Base-by-base conservation (phyloP, 2,888 invertebrate species). In the Dryocosmus kuriphilus region DNA sequence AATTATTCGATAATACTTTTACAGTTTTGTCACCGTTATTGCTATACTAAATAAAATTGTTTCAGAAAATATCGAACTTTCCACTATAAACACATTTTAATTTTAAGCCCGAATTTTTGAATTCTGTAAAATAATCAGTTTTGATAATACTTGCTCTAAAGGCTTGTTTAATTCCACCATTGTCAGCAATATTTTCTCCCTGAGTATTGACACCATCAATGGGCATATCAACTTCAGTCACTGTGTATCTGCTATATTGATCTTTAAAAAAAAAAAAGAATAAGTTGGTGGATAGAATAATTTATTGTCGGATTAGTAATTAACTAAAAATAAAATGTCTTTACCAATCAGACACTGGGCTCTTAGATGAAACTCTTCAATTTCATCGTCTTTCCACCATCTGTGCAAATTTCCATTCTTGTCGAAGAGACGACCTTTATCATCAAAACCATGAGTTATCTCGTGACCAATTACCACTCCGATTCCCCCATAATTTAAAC, bases 121-220 rank as follows among this genome's bases (percentile, higher is more conserved):
- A 35, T 9, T 35, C 9, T 35, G 1, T 7, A 35, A 35, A 35
- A 35, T 35, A 35, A 35, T 35, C 0, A 35, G 8, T 35, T 35
- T 8, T 35, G 8, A 35, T 35, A 1, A 55, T 24, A 79, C 85
- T 87, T 84, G 92, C 92, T 87, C 92, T 92, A 85, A 96, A 98
- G 0, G 98, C 96, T 91, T 98, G 97, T 88, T 98, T 97, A 75
- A 99, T 94, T 0, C 98, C 98, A 0, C 98, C 98, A 89, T 98
- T 98, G 90, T 99, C 99, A 0, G 98, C 98, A 87, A 99, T 98
- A 89, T 99, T 98, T 92, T 98, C 98, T 1, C 97, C 97, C 92
- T 95, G 92, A 0, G 98, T 98, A 86, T 95, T 95, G 77, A 95
- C 93, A 1, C 97, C 96, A 86, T 97, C 95, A 9, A 97, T 92